Percentiles rank a stretch among this genome's conserved stretches.
These are phyloP conservation scores for Coendou prehensilis DNA, from an alignment of 2,797 vertebrate genomes.

Conservation along the genomic window DNA sequence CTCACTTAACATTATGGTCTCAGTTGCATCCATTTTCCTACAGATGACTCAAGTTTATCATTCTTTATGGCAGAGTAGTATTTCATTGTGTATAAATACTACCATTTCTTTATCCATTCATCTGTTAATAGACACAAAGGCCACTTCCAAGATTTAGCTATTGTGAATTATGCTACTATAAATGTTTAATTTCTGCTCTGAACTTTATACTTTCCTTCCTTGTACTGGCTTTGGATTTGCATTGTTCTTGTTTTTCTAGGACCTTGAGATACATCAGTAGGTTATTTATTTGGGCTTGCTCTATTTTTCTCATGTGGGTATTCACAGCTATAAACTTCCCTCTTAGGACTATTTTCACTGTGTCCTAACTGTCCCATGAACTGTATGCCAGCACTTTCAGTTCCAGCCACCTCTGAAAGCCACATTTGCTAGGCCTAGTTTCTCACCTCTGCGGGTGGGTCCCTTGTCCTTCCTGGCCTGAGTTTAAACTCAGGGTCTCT, in stretches of 20 bases:
- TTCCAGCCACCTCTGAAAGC: background rate
- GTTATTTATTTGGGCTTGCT: background rate
- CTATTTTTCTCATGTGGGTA: background rate
- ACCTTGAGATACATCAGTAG: background rate
- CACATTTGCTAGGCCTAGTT: background rate
- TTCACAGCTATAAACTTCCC: background rate
- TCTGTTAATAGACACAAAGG: background rate
- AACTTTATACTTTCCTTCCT: background rate
- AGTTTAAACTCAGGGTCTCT: background rate
- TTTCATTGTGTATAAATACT: background rate
- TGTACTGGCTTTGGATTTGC: background rate
- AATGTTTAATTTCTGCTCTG: background rate
- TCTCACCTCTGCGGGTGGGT: background rate
- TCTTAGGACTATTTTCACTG: background rate
- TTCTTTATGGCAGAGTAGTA: background rate
- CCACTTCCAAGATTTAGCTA: background rate
- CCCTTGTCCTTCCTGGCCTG: background rate
- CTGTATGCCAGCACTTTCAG: background rate
- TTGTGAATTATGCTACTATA: too few relatives aligned
- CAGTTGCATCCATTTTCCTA: background rate
- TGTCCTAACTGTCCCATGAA: background rate
- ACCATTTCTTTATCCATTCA: background rate
- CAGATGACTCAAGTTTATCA: too few relatives aligned
- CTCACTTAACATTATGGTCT: background rate
- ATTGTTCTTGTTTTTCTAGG: background rate